Base-by-base conservation (phyloP, 2,888 invertebrate genomes). In the Cistogaster globosa region DNA sequence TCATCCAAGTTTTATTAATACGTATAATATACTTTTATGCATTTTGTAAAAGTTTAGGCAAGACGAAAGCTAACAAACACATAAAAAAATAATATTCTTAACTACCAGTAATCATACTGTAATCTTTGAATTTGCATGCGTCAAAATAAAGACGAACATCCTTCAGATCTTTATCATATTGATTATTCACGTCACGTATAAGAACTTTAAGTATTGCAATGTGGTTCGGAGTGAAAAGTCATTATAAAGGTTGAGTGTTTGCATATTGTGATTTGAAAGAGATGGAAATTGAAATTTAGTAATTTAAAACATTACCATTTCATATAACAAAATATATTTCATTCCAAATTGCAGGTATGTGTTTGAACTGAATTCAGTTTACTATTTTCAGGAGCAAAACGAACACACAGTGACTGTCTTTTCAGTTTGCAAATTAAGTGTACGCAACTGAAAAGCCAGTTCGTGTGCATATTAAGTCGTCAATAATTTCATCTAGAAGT, bases 101-200 rank as follows among this genome's bases (percentile, higher is more conserved):
- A 89, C 89, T 88, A 89, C 90, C 88, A 88, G 89, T 91, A 91
- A 91, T 91, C 90, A 89, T 88, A 88, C 89, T 88, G 88, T 90
- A 90, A 91, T 91, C 90, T 91, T 88, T 79, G 84, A 91, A 91
- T 91, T 91, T 91, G 91, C 91, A 91, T 91, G 89, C 86, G 85
- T 88, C 87, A 88, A 87, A 87, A 87, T 85, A 87, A 87, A 82
- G 76, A 88, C 76, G 77, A 80, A 77, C 72, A 86, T 84, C 88
- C 89, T 91, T 88, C 87, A 88, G 89, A 90, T 91, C 87, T 87
- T 89, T 89, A 90, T 90, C 89, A 83, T 83, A 77, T 87, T 90
- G 89, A 91, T 91, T 91, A 91, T 91, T 90, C 91, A 89, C 88
- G 88, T 91, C 91, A 91, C 91, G 91, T 91, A 89, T 90, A 86